phyloP scores from a whole-genome alignment of 2,113 vertebrate genomes.

The Eulacestoma nigropectus region DNA sequence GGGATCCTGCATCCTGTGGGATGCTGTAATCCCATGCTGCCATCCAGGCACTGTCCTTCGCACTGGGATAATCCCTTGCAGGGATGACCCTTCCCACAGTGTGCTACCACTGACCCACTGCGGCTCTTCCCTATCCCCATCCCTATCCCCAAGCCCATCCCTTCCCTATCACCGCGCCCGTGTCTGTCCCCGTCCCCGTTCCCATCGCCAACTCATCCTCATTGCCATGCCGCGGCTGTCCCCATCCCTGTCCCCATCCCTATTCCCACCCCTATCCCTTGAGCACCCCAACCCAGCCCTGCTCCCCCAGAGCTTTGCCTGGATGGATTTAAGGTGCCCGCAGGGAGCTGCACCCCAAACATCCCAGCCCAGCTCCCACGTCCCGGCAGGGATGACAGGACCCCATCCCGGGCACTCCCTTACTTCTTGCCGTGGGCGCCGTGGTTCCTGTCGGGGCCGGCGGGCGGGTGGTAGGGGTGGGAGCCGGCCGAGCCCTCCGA shows the following conservation, averaged over 20 bases:
- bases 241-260: no score
- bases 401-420: neutral
- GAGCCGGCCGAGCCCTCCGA: slow-evolving; percentile 78
- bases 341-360: neutral
- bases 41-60: neutral
- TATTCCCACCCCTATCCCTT: neutral
- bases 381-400: rapidly evolving
- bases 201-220: no score
- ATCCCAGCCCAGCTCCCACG: rapidly evolving
- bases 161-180: neutral
- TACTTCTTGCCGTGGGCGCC: slow-evolving; percentile 81
- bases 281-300: neutral
- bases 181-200: no score
- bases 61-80: neutral
- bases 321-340: rapidly evolving
- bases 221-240: no score
- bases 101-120: neutral
- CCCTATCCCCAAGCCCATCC: neutral
- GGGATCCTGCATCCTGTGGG: neutral
- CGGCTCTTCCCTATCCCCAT: neutral
- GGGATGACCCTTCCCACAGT: neutral
- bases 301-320: neutral
- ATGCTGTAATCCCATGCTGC: neutral
- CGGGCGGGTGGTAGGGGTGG: slow-evolving; percentile 57
- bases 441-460: slow-evolving; percentile 73